Evolutionary conservation across 2,888 invertebrate species (phyloP), one percentile per base, ranked within the genome.

Genomic region (Amaurobius ferox): DNA sequence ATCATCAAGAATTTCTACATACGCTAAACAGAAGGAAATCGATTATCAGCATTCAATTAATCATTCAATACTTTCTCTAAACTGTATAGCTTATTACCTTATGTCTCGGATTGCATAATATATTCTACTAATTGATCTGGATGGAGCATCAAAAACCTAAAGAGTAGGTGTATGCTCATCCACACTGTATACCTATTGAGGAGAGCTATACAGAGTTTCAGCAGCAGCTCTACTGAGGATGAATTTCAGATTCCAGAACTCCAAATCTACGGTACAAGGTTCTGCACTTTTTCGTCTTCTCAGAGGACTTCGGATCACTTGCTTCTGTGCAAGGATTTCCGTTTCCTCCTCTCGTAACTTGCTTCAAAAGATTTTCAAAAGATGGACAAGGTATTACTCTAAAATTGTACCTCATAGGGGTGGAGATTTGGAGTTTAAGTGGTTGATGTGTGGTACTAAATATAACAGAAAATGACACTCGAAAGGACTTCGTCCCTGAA

Each of bases 181-280:
- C 83, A 72, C 78, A 67, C 77, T 77, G 83, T 77, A 85, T 85
- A 72, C 76, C 35, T 85, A 77, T 77, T 85, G 44, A 78, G 77
- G 76, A 72, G 67, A 61, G 77, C 66, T 77, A 77, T 85, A 72
- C 77, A 71, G 77, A 77, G 77, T 77, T 72, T 72, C 77, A 55
- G 67, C 44, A 23, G 39, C 83, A 85, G 83, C 77, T 85, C 77
- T n/a, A 66, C 48, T 13, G 32, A 70, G 67, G 61, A 77, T 77
- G 83, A 85, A 85, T 72, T 77, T 85, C 83, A 77, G 77, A 85
- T 85, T 74, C n/a, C 64, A 39, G 48, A 28, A 40, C 32, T 26
- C 77, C 66, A 29, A 35, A 73, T 73, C 29, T n/a, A 32, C 61
- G 80, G 74, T 80, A 40, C 74, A 28, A 23, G 23, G 66, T 28